Evolutionary conservation across 2,888 invertebrate genomes (phyloP).

Genomic region (Acanthosoma haemorrhoidale): DNA sequence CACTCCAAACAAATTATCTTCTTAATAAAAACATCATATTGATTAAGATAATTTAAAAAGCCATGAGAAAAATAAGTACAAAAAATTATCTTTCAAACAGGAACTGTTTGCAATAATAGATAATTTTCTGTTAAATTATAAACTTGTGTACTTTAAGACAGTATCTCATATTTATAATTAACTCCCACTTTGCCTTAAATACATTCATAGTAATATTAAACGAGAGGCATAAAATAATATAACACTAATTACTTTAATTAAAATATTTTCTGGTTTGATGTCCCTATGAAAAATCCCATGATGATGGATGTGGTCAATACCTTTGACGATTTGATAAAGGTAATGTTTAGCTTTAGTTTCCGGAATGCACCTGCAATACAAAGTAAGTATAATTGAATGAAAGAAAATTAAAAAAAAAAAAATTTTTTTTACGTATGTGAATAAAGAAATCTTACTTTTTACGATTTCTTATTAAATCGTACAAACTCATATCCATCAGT

Average conservation of each 20-base stretch:
- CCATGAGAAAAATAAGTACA: no score
- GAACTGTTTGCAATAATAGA: no score
- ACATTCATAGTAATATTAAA: no score
- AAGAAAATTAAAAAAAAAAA: not conserved
- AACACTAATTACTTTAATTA: constrained; percentile 51
- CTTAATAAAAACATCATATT: no score
- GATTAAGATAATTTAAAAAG: no score
- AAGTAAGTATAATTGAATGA: not conserved
- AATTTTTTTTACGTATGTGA: not conserved
- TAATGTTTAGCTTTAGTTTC: constrained; percentile 54
- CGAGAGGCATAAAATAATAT: no score
- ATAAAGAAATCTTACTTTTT: constrained; percentile 45
- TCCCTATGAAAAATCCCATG: constrained; percentile 62
- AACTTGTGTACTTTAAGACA: no score
- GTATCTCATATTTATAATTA: no score
- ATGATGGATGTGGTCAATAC: constrained; percentile 58
- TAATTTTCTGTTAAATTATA: no score
- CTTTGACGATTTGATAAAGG: constrained; percentile 57
- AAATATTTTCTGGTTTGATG: constrained; percentile 66
- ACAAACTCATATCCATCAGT: constrained; percentile 65
- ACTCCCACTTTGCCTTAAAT: no score
- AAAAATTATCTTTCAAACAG: no score
- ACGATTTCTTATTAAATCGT: constrained; percentile 56
- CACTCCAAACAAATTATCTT: no score
- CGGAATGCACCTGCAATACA: constrained; percentile 47